Conservation (phyloP, 2,113 vertebrate genomes). For the Thamnophis sirtalis region DNA sequence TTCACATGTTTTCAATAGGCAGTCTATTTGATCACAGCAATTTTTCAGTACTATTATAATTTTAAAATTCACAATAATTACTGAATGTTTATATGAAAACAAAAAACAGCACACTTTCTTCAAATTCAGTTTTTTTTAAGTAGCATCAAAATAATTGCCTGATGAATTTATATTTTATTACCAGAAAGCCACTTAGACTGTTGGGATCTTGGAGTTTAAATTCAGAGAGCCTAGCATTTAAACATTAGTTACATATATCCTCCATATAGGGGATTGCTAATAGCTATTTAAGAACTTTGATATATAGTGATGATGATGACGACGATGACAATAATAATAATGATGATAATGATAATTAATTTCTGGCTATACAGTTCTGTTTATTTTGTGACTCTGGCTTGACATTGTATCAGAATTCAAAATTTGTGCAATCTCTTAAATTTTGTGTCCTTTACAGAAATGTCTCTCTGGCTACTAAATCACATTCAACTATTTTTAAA, state of each 20-base stretch:
- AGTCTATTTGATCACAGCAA: not conserved
- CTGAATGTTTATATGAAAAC: not conserved
- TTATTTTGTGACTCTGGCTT: conserved; percentile 41
- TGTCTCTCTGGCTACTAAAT: not conserved
- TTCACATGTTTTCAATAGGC: not conserved
- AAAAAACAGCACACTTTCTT: not conserved
- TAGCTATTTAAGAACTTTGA: not conserved
- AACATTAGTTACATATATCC: not conserved
- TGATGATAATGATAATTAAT: conserved; percentile 21
- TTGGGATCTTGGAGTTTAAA: not conserved
- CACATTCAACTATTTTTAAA: not conserved
- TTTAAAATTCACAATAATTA: not conserved
- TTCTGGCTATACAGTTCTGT: conserved; percentile 29
- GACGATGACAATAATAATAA: conserved; percentile 24
- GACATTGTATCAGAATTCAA: conserved; percentile 40
- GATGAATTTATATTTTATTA: not conserved
- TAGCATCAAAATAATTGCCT: not conserved
- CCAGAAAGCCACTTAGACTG: not conserved
- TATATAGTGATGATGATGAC: not conserved
- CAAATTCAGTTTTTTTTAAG: not conserved
- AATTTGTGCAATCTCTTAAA: conserved; percentile 43
- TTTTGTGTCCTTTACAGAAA: conserved; percentile 43
- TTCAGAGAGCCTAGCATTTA: not conserved
- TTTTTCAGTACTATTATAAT: not conserved
- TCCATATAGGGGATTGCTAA: not conserved